Evolutionary conservation across 2,797 vertebrate genomes (phyloP), one percentile per base, ranked within the genome.

Genomic region (Dicrostonyx torquatus): DNA sequence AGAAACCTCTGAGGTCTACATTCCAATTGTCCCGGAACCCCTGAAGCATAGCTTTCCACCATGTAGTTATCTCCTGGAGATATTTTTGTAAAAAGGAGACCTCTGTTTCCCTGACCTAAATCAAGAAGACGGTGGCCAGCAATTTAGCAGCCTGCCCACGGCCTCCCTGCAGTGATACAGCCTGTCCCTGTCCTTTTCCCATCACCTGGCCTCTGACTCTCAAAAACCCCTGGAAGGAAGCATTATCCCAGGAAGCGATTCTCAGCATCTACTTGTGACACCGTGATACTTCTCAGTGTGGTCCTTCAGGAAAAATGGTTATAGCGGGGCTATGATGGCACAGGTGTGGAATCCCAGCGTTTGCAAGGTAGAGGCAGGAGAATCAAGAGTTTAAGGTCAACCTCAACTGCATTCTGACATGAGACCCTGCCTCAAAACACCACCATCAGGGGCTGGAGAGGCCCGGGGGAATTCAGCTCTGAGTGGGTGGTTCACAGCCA

Each of bases 1-100:
- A 86, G 86, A 93, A 96, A 90, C 75, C 96, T 95, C 18, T 87
- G 72, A 80, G 76, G 66, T 37, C 64, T 87, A 53, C 86, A 95
- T 96, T 93, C 90, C 78, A 79, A 13, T 48, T 91, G 66, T 89
- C 89, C 84, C 89, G 64, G 89, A 91, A 43, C 48, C 83, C 68
- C 83, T 55, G 64, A 89, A 40, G 72, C 45, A 90, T 76, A 79
- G 75, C 90, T 90, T 94, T 87, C 93, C 88, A 87, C n/a, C 55
- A 84, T 37, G 79, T 95, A 79, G 93, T 91, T 75, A 90, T 82
- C 45, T 90, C 6, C 68, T 40, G 72, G 64, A 77, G 40, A 90
- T 20, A 62, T 78, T 96, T 93, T 87, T 83, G 1, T 70, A 55
- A 87, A 55, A 80, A 29, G 72, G 53, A 83, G 60, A 87, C 62